These are phyloP conservation scores for Petrolisthes manimaculis DNA, from an alignment of 2,888 invertebrate species.

Conservation along the genomic window DNA sequence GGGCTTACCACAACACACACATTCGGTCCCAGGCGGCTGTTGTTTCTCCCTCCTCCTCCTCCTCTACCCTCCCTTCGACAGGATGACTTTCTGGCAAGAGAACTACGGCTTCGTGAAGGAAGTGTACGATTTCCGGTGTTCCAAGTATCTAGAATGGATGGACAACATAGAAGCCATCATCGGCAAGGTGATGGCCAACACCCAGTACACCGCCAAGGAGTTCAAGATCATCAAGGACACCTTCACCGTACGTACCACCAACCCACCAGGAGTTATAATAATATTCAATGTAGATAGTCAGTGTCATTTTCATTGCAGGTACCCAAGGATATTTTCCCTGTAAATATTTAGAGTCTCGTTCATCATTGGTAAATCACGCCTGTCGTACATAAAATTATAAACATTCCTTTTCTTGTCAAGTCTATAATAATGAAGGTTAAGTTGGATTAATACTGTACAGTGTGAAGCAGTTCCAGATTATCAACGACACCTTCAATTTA, in stretches of 20 bases:
- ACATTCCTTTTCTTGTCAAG: too few species aligned
- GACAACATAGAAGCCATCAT: slow-evolving; percentile 66
- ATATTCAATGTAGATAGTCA: too few species aligned
- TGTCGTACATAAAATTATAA: not conserved
- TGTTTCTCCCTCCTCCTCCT: slow-evolving; percentile 5
- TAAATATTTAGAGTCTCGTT: too few species aligned
- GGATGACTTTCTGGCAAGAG: slow-evolving; percentile 66
- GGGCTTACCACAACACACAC: not conserved
- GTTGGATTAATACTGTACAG: too few species aligned
- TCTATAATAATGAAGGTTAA: too few species aligned
- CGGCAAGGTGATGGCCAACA: slow-evolving; percentile 66
- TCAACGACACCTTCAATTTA: too few species aligned
- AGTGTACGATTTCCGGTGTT: slow-evolving; percentile 65
- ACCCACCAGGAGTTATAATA: too few species aligned
- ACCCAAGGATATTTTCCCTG: too few species aligned
- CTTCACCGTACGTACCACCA: slow-evolving; percentile 65
- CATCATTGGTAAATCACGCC: not conserved
- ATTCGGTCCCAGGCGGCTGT: slow-evolving; percentile 21
- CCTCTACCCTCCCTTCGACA: slow-evolving; percentile 46
- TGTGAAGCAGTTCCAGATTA: too few species aligned
- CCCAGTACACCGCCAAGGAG: slow-evolving; percentile 66
- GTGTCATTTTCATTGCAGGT: too few species aligned
- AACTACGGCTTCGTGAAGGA: slow-evolving; percentile 66
- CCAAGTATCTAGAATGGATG: slow-evolving; percentile 66
- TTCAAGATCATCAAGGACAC: slow-evolving; percentile 66